Base-by-base conservation (phyloP, 2,113 vertebrate genomes). In the Trinectes maculatus region DNA sequence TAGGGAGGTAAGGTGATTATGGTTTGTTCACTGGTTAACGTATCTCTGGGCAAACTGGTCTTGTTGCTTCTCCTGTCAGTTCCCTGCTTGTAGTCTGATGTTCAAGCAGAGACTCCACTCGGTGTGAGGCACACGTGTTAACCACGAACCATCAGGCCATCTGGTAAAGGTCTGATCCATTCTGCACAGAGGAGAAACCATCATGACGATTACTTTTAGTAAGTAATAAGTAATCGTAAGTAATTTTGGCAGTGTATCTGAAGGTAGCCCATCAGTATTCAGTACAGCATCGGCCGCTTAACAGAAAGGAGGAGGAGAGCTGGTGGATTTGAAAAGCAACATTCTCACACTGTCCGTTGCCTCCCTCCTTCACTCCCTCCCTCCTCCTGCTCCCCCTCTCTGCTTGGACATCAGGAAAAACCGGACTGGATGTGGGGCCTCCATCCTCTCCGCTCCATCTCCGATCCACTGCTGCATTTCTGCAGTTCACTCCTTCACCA, bases 201-300 rank as follows among this genome's bases (percentile, higher is more conserved):
- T 43, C 10, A 12, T 12, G 11, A 34, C 33, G 13, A 34, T 34
- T n/a, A 8, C 16, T n/a, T n/a, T n/a, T n/a, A n/a, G n/a, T n/a
- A n/a, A n/a, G n/a, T n/a, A n/a, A n/a, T n/a, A n/a, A n/a, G n/a
- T n/a, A n/a, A n/a, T n/a, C n/a, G n/a, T n/a, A n/a, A n/a, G n/a
- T n/a, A n/a, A n/a, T n/a, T n/a, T n/a, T n/a, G n/a, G n/a, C n/a
- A n/a, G n/a, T n/a, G n/a, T n/a, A n/a, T n/a, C 60, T 69, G 54
- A 71, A 82, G 73, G 42, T 34, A 74, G 67, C 57, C 62, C 55
- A 88, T 90, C 83, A 84, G 83, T 84, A 87, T 89, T 86, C 85
- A 72, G 54, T 33, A 69, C 75, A 77, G 83, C 77, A 31, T 80
- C 76, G 67, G 62, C 63, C 56, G 54, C 58, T 77, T 55, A 74